Base-by-base conservation (phyloP, 1,140 invertebrate species). In the Gryllus bimaculatus region DNA sequence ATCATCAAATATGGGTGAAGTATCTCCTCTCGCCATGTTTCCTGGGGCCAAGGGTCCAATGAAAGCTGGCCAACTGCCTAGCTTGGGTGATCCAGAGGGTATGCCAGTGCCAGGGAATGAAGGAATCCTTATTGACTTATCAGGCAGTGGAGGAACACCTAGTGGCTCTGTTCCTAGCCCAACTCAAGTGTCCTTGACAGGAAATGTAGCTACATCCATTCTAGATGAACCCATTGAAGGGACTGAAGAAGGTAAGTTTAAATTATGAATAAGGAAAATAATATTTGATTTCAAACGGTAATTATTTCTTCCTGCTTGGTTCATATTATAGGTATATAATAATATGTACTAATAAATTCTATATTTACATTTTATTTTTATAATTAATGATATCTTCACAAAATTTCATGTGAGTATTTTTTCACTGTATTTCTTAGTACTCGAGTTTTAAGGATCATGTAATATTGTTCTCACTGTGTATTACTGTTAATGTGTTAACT, bases 151-250 rank as follows among this genome's bases (percentile, higher is more conserved):
- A 20, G 78, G 73, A 13, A 47, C 47, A 47, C 74, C 74, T 13
- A 75, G 74, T 21, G 74, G 18, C 21, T 48, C 39, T 39, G 76
- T 48, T 48, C 8, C 54, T 66, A 7, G 18, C 10, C 10, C 10
- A 13, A 7, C 54, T 7, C 10, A 7, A 66, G 54, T 10, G 54
- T 3, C 54, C 54, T 66, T 18, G 54, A 10, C 54, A 66, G 54
- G 15, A 10, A 74, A 20, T 21, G 7, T 77, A 0, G 26, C 26
- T 21, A 73, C n/a, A 79, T 93, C 92, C 73, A 88, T 95, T 80
- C 85, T 94, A 0, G 93, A 94, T 83, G 92, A 93, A 80, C 93
- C 93, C 0, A 94, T 94, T 74, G 92, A 94, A 83, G 88, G 90
- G 74, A 89, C 89, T 49, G 87, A 87, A 48, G 84, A 85, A 78